Conservation (phyloP, 2,888 invertebrate genomes). For the Girardia tigrina region DNA sequence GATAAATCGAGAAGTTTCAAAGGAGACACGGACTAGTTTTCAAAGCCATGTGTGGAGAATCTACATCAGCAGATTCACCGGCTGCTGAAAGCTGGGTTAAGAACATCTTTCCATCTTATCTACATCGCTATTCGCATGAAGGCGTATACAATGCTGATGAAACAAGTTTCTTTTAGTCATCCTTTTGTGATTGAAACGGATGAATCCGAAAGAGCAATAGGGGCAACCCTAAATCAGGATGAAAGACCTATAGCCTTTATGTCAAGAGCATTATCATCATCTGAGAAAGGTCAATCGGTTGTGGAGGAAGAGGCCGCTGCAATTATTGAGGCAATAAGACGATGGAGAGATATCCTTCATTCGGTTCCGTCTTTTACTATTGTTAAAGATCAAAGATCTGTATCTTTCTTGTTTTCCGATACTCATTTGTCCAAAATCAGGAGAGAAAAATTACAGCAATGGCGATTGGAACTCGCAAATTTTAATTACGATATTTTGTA, state of each 20-base stretch:
- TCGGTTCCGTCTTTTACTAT: constrained; percentile 12
- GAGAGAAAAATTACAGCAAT: background rate
- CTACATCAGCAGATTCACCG: no score
- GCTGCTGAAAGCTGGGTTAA: no score
- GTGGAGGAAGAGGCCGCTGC: background rate
- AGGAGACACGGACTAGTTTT: no score
- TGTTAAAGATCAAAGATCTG: background rate
- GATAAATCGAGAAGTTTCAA: no score
- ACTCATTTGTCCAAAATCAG: background rate
- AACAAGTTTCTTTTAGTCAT: no score
- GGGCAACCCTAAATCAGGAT: constrained; percentile 12
- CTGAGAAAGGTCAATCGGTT: constrained; percentile 10
- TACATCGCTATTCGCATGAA: no score
- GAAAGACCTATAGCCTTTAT: constrained; percentile 4
- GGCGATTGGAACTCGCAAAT: background rate
- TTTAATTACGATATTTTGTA: background rate
- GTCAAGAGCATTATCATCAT: constrained; percentile 12
- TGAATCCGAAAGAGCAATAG: background rate
- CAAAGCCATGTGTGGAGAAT: no score
- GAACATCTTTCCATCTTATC: no score
- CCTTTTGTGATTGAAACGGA: constrained; percentile 14
- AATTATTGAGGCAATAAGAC: background rate
- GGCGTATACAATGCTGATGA: no score
- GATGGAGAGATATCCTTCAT: constrained; percentile 18
- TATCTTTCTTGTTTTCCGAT: background rate